Evolutionary conservation across 2,797 vertebrate species (phyloP).

Genomic region (Calcarius lapponicus): DNA sequence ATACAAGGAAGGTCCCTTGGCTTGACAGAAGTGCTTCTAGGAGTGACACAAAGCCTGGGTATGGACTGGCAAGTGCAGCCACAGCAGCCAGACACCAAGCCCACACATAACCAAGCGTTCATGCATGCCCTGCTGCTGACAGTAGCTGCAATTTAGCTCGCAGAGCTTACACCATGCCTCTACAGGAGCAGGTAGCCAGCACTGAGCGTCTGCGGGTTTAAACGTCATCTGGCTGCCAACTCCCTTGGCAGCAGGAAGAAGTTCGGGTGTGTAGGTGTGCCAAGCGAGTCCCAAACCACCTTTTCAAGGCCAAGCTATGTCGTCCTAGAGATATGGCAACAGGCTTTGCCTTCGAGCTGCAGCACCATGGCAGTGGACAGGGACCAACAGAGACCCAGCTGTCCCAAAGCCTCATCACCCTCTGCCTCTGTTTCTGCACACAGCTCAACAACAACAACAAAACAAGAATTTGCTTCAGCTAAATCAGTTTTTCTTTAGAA

Average conservation of each 20-base stretch:
- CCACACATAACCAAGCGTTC: not conserved
- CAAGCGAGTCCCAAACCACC: not conserved
- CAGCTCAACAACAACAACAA: not conserved
- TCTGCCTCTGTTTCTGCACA: not conserved
- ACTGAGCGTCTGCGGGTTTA: not conserved
- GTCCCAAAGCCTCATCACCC: fast-evolving
- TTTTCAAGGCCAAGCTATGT: not conserved
- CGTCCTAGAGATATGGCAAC: not conserved
- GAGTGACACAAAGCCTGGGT: not conserved
- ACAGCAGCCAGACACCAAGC: not conserved
- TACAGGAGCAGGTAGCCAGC: not conserved
- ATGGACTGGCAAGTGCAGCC: fast-evolving
- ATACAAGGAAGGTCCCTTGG: not conserved
- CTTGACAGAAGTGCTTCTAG: not conserved
- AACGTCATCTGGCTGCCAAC: not conserved
- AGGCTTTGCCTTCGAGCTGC: not conserved
- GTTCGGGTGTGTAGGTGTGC: not conserved
- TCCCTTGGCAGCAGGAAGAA: not conserved
- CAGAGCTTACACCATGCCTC: not conserved
- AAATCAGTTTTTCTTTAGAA: not conserved
- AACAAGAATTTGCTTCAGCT: not conserved
- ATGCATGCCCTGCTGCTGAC: not conserved
- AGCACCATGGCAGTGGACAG: fast-evolving
- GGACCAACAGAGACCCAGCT: fast-evolving
- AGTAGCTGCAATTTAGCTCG: not conserved